Evolutionary conservation across 1,140 invertebrate genomes (phyloP).

Genomic region (Holcopasites calliopsidis): DNA sequence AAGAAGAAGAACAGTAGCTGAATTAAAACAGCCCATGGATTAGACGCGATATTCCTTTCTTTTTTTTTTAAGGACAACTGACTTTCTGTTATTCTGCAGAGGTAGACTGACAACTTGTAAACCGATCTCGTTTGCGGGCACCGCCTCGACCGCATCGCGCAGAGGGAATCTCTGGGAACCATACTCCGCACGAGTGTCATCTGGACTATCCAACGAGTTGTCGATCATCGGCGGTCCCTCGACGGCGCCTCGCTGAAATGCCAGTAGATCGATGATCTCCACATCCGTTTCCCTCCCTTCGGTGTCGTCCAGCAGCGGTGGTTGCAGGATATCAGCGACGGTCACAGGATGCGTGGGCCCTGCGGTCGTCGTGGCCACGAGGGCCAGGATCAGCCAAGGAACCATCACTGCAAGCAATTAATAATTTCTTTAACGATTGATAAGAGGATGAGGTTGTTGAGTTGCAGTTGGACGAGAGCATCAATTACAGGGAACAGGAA

Average conservation of each 20-base stretch:
- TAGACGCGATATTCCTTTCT: no score
- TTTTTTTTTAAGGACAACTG: not conserved
- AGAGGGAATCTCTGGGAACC: conserved; percentile 76
- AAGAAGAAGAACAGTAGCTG: no score
- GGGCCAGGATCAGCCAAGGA: conserved; percentile 46
- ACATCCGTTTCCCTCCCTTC: conserved; percentile 50
- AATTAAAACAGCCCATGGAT: no score
- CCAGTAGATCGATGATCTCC: conserved; percentile 45
- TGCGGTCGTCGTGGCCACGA: conserved; percentile 61
- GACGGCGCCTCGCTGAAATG: conserved; percentile 80
- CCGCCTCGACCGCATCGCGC: conserved; percentile 81
- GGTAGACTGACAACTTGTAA: not conserved
- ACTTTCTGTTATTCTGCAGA: conserved; percentile 6
- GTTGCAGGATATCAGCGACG: conserved; percentile 33
- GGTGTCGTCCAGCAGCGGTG: conserved; percentile 32
- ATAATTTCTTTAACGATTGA: no score
- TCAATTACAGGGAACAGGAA: not conserved
- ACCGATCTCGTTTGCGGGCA: conserved; percentile 68
- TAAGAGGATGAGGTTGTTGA: no score
- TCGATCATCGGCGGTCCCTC: conserved; percentile 77
- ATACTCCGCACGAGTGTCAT: conserved; percentile 34
- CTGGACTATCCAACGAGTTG: conserved; percentile 25
- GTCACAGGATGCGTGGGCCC: conserved; percentile 64
- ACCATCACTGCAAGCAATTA: conserved; percentile 23
- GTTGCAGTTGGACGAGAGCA: not conserved